A percentile compares a stretch with the other conserved stretches of the same genome.
Conservation (phyloP, 30 jellyfish, hydroid and myxozoan species). For the Aurelia aurita region DNA sequence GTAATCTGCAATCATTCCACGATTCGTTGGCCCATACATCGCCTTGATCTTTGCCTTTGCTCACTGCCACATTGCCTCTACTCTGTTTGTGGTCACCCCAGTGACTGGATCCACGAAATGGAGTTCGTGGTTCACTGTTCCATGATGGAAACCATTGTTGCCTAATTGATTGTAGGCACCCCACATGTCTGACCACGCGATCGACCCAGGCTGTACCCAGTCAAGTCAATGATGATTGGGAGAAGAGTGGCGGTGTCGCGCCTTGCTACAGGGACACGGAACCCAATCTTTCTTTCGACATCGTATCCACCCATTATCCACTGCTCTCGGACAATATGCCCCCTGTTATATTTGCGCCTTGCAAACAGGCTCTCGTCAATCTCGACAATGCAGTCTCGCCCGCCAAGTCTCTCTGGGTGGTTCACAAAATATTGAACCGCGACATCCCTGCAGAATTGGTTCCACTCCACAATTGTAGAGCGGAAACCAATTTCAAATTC, state of each 20-base stretch:
- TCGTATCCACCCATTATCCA: slow-evolving; percentile 58
- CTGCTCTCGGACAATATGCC: slow-evolving; percentile 41
- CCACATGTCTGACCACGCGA: slow-evolving; percentile 51
- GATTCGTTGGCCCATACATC: slow-evolving; percentile 37
- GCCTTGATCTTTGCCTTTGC: slow-evolving; percentile 29
- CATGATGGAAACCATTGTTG: slow-evolving; percentile 32
- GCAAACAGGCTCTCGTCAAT: slow-evolving; percentile 49
- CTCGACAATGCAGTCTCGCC: slow-evolving; percentile 32
- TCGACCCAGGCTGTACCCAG: slow-evolving; percentile 48
- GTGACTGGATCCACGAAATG: slow-evolving; percentile 63
- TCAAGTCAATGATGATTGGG: slow-evolving; percentile 28
- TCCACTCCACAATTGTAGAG: slow-evolving; percentile 35
- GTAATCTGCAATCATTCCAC: slow-evolving; percentile 31
- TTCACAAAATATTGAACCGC: slow-evolving; percentile 18
- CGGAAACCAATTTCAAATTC: slow-evolving; percentile 27
- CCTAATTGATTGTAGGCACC: slow-evolving; percentile 56
- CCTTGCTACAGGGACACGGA: slow-evolving; percentile 52
- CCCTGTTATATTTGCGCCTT: slow-evolving; percentile 61
- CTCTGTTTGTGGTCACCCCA: slow-evolving; percentile 38
- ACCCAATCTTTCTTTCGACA: slow-evolving; percentile 22
- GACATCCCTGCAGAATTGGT: slow-evolving; percentile 50
- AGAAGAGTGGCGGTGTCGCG: slow-evolving; percentile 64
- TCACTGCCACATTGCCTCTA: slow-evolving; percentile 44
- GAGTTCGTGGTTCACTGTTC: slow-evolving; percentile 44
- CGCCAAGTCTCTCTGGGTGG: slow-evolving; percentile 38